Conservation (phyloP, 2,797 vertebrate species). For the Arctocebus calabarensis region DNA sequence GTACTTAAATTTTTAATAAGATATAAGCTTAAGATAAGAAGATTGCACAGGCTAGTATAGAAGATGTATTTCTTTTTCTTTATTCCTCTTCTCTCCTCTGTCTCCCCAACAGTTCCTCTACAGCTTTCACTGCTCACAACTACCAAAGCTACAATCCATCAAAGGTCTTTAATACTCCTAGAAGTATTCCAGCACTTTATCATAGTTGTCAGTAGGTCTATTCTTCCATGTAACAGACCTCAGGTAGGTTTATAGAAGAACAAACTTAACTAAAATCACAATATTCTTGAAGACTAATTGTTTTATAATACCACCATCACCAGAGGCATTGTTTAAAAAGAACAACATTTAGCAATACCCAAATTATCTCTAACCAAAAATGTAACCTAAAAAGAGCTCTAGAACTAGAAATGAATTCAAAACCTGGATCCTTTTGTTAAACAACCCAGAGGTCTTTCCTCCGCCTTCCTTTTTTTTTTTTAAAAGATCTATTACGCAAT, state of each 20-base stretch:
- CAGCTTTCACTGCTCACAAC: conserved; percentile 22
- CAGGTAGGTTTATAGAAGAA: not conserved
- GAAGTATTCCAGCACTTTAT: not conserved
- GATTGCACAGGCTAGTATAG: not conserved
- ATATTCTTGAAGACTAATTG: not conserved
- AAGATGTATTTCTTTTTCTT: conserved; percentile 23
- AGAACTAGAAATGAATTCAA: conserved; percentile 43
- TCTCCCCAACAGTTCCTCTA: not conserved
- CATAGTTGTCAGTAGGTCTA: not conserved
- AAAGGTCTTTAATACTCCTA: conserved; percentile 12
- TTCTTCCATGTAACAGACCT: not conserved
- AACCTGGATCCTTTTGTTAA: not conserved
- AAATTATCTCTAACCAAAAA: conserved; percentile 53
- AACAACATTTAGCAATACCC: not conserved
- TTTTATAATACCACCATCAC: conserved; percentile 7
- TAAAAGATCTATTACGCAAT: too few species aligned
- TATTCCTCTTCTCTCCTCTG: not conserved
- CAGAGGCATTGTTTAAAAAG: not conserved
- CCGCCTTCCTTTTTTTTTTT: too few species aligned
- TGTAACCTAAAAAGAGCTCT: conserved; percentile 20
- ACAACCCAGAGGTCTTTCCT: too few species aligned
- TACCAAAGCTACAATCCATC: not conserved
- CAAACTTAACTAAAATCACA: not conserved
- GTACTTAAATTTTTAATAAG: conserved; percentile 29
- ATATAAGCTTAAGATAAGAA: not conserved